A percentile compares a stretch with the other conserved stretches of the same genome.
Evolutionary conservation across 2,797 vertebrate genomes (phyloP).

Genomic region (Alosa sapidissima): DNA sequence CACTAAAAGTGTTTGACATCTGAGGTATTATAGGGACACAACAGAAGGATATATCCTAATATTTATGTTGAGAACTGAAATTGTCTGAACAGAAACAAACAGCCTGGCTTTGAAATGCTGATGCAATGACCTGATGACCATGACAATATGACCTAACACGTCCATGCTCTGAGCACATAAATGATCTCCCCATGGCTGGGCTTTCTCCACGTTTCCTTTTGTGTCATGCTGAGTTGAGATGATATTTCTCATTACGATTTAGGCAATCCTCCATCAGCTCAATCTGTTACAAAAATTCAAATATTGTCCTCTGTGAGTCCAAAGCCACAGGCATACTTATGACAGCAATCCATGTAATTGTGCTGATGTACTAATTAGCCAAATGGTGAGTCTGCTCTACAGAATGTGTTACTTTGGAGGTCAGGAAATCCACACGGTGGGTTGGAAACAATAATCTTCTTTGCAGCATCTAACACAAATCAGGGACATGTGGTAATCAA

Average conservation of each 20-base stretch:
- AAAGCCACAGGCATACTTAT: not conserved
- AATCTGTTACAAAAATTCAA: not conserved
- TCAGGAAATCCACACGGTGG: not conserved
- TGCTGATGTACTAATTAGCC: not conserved
- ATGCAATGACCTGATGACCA: not conserved
- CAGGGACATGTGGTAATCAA: not conserved
- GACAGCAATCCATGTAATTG: not conserved
- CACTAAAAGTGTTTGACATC: not conserved
- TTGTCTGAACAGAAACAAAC: not conserved
- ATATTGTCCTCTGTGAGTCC: not conserved
- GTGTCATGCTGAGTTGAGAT: not conserved
- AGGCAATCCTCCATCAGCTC: not conserved
- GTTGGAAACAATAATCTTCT: not conserved
- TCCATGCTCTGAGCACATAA: not conserved
- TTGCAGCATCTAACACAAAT: not conserved
- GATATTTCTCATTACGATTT: not conserved
- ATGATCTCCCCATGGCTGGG: not conserved
- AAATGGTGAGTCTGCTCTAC: not conserved
- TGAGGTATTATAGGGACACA: not conserved
- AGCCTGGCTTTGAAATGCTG: not conserved
- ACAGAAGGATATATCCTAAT: not conserved
- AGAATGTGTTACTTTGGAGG: not conserved
- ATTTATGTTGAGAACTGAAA: not conserved
- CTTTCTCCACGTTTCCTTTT: not conserved
- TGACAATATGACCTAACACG: not conserved